phyloP scores from a whole-genome alignment of 2,888 invertebrate genomes.

The Podotricha telesiphe region DNA sequence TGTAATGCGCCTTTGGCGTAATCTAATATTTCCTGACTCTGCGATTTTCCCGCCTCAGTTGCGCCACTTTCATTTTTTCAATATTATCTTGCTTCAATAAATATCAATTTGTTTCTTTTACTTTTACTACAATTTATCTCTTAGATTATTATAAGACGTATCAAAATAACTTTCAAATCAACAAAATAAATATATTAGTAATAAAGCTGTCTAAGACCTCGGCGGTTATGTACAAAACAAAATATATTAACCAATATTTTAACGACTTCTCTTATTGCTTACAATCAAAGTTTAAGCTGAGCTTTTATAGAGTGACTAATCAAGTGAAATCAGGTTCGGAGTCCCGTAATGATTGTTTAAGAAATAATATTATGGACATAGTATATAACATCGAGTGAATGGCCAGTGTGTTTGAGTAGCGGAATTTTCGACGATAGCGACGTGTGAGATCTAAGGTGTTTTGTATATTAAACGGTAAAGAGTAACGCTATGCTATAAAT shows the following conservation, averaged over 20 bases:
- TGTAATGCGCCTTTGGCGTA: slow-evolving; percentile 28
- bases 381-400: slow-evolving; percentile 48
- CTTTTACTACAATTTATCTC: not conserved
- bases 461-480: slow-evolving; percentile 2
- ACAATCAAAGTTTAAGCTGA: not conserved
- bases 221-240: not conserved
- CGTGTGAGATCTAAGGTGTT: slow-evolving; percentile 32
- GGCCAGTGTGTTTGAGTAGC: slow-evolving; percentile 66
- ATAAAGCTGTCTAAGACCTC: not conserved
- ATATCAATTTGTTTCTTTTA: slow-evolving; percentile 2
- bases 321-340: slow-evolving; percentile 22
- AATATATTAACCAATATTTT: not conserved
- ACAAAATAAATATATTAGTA: not conserved
- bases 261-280: not conserved
- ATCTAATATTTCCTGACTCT: slow-evolving; percentile 40
- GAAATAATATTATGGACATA: slow-evolving; percentile 33
- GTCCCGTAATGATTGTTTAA: slow-evolving; percentile 38
- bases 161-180: not conserved
- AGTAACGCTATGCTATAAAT: slow-evolving; percentile 13
- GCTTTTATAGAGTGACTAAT: slow-evolving; percentile 4
- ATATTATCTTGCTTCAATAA: slow-evolving; percentile 34
- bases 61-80: slow-evolving; percentile 38
- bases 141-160: not conserved
- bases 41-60: slow-evolving; percentile 37
- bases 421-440: slow-evolving; percentile 53